Evolutionary conservation across 2,797 vertebrate species (phyloP), one percentile per base, ranked within the genome.

Genomic region (Dallia pectoralis): DNA sequence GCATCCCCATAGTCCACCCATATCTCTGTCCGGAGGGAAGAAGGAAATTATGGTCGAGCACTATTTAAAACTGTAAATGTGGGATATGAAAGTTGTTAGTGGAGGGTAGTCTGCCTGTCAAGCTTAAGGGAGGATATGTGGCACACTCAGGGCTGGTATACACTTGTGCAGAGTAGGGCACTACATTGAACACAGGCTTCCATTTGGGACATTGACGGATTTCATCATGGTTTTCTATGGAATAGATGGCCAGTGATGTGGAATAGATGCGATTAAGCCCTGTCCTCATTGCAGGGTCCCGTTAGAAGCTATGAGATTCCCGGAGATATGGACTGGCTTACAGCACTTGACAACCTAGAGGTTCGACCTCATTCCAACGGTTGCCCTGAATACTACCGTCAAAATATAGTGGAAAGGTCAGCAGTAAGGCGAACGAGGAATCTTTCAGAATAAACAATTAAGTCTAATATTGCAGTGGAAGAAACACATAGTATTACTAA

Each of bases 251-350:
- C 76, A 87, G 71, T 87, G 83, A 83, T 81, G 89, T 84, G 88
- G 85, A 87, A 87, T 80, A 73, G 27, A 73, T 56, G 51, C 44
- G 29, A 92, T 91, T 83, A 90, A 87, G 83, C 77, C 74, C 77
- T 63, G 73, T 78, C 79, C 84, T 78, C 77, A 73, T 76, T 63
- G 73, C 77, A 78, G 83, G 77, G 76, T 85, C 81, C 63, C 75
- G 30, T 33, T 53, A 74, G 76, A 84, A 74, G 85, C 73, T 78
- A 70, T 80, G 75, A 72, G 71, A 69, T 79, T 71, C 74, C 69
- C 70, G 56, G 75, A 87, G 83, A 87, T 87, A 85, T 77, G 77
- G 75, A 84, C 76, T 8, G 65, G 65, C 84, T 88, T 82, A 85
- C 73, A 88, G 81, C 77, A 81, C 77, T 51, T 82, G 84, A 89